phyloP scores from a whole-genome alignment of 1,140 invertebrate species.

The Trachelipus rathkii region DNA sequence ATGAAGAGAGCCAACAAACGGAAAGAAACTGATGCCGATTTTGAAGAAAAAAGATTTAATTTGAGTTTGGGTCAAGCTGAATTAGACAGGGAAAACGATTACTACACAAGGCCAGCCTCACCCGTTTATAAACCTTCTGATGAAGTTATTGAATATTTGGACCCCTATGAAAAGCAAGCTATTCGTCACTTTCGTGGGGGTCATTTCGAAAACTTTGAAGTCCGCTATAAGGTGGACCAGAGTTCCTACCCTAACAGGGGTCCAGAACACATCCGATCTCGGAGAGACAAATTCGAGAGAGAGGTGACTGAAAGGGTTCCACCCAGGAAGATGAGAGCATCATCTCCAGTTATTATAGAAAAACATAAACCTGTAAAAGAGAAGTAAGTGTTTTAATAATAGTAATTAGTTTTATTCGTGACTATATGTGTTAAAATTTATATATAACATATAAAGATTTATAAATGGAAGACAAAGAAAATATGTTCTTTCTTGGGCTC shows the following conservation, averaged over 20 bases:
- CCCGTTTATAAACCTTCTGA: slow-evolving; percentile 47
- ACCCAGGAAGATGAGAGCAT: slow-evolving; percentile 18
- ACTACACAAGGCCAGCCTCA: slow-evolving; percentile 63
- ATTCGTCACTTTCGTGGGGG: slow-evolving; percentile 41
- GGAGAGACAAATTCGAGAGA: slow-evolving; percentile 35
- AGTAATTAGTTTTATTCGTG: no score
- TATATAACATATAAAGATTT: no score
- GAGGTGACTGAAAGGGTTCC: slow-evolving; percentile 34
- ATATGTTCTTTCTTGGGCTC: no score
- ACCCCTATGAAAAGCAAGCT: slow-evolving; percentile 41
- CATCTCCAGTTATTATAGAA: neutral
- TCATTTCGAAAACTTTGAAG: slow-evolving; percentile 53
- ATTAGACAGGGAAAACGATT: slow-evolving; percentile 81
- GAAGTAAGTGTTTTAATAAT: neutral
- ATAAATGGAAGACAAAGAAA: no score
- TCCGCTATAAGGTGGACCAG: slow-evolving; percentile 48
- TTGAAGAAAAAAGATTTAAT: slow-evolving; percentile 94
- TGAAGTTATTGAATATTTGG: slow-evolving; percentile 32
- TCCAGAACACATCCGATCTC: slow-evolving; percentile 45
- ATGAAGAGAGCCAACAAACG: slow-evolving; percentile 83
- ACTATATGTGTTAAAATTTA: no score
- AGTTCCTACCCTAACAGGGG: slow-evolving; percentile 23
- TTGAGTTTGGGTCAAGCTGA: slow-evolving; percentile 76
- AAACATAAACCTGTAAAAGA: neutral
- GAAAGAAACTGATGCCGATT: slow-evolving; percentile 91